Evolutionary conservation across 2,113 vertebrate genomes (phyloP), one percentile per base, ranked within the genome.

Genomic region (Thalassoma bifasciatum): DNA sequence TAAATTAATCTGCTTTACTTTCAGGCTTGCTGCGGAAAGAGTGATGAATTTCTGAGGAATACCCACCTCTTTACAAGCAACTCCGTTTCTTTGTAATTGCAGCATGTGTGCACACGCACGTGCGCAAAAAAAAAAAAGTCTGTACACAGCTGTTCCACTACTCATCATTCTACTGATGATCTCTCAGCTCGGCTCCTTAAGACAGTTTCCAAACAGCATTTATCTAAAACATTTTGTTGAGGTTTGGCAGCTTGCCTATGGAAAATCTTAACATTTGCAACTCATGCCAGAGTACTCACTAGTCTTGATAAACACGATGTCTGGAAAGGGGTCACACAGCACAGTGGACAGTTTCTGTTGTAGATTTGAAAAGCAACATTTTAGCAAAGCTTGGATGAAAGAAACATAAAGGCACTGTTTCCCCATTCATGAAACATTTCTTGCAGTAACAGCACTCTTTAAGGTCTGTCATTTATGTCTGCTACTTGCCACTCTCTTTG

Each of bases 201-300:
- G 79, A 78, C 38, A 52, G 67, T 85, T 79, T 90, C 86, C 86
- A 83, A 70, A 88, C 50, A 50, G 54, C 56, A 82, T 72, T 75
- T 76, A 77, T 81, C 58, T 73, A 60, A 75, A 86, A 73, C 66
- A 79, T 82, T 84, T 88, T 83, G 82, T 86, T 76, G 85, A 83
- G 77, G 80, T 83, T 87, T 91, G 89, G 91, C 89, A 87, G 77
- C 66, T 1, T 38, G 62, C 53, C 62, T 49, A 64, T 81, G 91
- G 91, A 93, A 93, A 93, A 86, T 88, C 84, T 90, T 77, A 90
- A 91, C 70, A 60, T 69, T n/a, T 56, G 71, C 59, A 56, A 51
- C 52, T 46, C 63, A 17, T 66, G 87, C 80, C 86, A 90, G 68
- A 64, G 71, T 36, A 59, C 66, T 74, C 74, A 76, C 66, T 79